phyloP scores from a whole-genome alignment of 2,888 invertebrate genomes.

The Venusia cambrica region DNA sequence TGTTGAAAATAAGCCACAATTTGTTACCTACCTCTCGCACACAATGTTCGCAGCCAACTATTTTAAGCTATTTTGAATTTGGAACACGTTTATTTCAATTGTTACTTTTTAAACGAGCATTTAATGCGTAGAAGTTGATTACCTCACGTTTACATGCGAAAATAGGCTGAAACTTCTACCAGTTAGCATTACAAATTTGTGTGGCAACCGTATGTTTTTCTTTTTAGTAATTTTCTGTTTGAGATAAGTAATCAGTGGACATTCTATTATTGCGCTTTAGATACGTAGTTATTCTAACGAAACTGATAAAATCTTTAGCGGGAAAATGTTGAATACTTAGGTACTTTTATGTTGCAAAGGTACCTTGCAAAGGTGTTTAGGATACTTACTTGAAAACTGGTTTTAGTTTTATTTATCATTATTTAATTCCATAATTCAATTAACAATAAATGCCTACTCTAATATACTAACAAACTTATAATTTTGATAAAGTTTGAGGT shows the following conservation, averaged over 20 bases:
- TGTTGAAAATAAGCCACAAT: constrained; percentile 13
- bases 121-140: constrained; percentile 24
- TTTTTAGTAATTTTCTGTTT: constrained; percentile 23
- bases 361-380: no score
- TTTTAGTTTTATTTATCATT: no score
- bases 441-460: no score
- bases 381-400: no score
- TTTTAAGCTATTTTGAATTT: constrained; percentile 36
- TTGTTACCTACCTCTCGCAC: constrained; percentile 17
- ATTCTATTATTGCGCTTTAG: constrained; percentile 20
- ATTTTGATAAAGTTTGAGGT: no score
- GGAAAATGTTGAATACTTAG: no score
- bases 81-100: constrained; percentile 35
- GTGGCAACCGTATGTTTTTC: constrained; percentile 7
- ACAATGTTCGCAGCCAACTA: constrained; percentile 27
- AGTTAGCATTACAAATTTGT: constrained; percentile 12
- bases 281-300: constrained; percentile 2
- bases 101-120: constrained; percentile 27
- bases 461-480: no score
- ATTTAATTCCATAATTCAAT: no score
- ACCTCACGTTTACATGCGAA: constrained; percentile 6
- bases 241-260: constrained; percentile 26
- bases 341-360: no score
- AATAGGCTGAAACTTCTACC: background rate
- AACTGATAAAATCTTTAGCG: constrained; percentile 6